These are phyloP conservation scores for Labia minor DNA, from an alignment of 2,888 invertebrate genomes.

Conservation along the genomic window DNA sequence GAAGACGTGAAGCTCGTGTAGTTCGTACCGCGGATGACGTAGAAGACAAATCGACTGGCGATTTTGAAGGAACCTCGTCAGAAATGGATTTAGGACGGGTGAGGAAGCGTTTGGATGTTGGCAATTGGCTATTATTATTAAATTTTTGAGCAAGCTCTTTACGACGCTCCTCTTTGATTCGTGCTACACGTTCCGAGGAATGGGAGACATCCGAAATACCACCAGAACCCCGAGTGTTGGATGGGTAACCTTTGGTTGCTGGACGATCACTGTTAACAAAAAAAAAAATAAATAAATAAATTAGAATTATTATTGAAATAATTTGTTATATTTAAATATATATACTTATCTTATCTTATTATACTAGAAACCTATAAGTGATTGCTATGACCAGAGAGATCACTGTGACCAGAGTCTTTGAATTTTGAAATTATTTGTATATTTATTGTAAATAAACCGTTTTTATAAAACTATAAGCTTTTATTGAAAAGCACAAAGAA, in stretches of 20 bases:
- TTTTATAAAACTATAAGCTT: too few species aligned
- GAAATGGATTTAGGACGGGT: constrained; percentile 27
- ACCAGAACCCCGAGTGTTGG: background rate
- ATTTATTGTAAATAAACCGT: too few species aligned
- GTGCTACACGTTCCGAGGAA: background rate
- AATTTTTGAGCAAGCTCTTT: background rate
- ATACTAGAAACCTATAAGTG: too few species aligned
- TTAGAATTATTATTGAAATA: too few species aligned
- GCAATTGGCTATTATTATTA: constrained; percentile 9
- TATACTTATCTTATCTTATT: too few species aligned
- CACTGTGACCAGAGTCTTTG: too few species aligned
- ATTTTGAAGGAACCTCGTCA: constrained; percentile 30
- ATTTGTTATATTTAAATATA: too few species aligned
- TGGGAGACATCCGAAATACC: constrained; percentile 8
- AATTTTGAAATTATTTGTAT: too few species aligned
- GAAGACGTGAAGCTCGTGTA: constrained; percentile 58
- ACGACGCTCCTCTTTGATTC: constrained; percentile 13
- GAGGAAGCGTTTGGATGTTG: background rate
- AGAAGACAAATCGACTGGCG: constrained; percentile 15
- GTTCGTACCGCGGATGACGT: constrained; percentile 43
- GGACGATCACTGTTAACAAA: background rate
- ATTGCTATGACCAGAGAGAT: too few species aligned
- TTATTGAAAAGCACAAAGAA: too few species aligned
- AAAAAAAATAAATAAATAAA: background rate
- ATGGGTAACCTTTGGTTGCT: background rate